These are phyloP conservation scores for Azorinus chamasolen DNA, from an alignment of 2,888 invertebrate species.

Conservation along the genomic window DNA sequence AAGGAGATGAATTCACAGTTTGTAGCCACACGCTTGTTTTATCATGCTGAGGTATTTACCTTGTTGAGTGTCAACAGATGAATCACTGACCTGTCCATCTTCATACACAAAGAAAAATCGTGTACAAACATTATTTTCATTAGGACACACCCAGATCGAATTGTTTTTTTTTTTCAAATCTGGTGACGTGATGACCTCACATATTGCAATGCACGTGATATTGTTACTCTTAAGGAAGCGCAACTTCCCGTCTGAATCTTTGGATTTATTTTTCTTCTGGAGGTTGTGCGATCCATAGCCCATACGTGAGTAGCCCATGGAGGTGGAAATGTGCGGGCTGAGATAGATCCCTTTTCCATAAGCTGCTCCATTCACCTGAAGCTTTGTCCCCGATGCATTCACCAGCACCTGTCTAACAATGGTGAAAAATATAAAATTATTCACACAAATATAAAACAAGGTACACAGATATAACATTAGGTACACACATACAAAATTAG, in stretches of 20 bases:
- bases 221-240: conserved; percentile 74
- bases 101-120: conserved; percentile 85
- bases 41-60: conserved; percentile 58
- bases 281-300: conserved; percentile 64
- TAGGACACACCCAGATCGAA: conserved; percentile 80
- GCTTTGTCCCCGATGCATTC: conserved; percentile 82
- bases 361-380: conserved; percentile 82
- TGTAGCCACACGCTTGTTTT: conserved; percentile 58
- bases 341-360: conserved; percentile 84
- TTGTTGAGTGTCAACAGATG: conserved; percentile 67
- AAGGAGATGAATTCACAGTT: too few species aligned
- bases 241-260: conserved; percentile 20
- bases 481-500: too few species aligned
- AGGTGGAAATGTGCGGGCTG: conserved; percentile 78
- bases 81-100: conserved; percentile 70
- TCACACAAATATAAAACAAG: too few species aligned
- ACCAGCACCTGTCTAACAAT: conserved; percentile 80
- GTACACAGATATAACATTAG: too few species aligned
- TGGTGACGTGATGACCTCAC: conserved; percentile 80
- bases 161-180: conserved; percentile 76
- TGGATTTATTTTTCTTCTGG: conserved; percentile 15
- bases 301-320: conserved; percentile 82
- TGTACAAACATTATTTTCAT: conserved; percentile 82
- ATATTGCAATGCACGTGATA: conserved; percentile 81
- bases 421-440: background rate